Percentiles rank a stretch among this genome's conserved stretches.
Evolutionary conservation across 2,797 vertebrate species (phyloP).

Genomic region (Pangasius djambal): DNA sequence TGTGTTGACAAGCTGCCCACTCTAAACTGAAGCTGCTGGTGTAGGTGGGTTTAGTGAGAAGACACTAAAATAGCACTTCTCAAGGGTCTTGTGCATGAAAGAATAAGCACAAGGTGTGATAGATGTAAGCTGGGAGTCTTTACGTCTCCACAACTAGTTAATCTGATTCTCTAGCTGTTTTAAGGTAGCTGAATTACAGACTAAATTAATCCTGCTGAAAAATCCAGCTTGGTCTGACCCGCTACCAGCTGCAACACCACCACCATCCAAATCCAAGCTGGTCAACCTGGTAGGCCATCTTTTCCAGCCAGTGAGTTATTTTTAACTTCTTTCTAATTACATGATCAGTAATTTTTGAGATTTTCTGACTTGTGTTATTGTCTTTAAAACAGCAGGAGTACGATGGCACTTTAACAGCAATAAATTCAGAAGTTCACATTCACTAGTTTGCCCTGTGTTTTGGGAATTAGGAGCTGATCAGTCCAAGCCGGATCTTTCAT

Average conservation of each 20-base stretch:
- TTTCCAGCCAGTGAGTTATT: neutral
- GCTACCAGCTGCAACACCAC: neutral
- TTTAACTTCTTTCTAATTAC: neutral
- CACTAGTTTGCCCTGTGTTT: neutral
- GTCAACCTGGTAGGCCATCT: neutral
- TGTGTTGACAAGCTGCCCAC: slow-evolving; percentile 58
- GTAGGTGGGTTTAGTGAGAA: slow-evolving; percentile 66
- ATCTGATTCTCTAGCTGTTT: neutral
- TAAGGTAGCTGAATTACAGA: neutral
- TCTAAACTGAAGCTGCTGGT: slow-evolving; percentile 46
- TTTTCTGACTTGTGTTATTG: neutral
- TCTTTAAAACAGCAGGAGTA: neutral
- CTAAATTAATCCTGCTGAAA: neutral
- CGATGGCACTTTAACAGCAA: neutral
- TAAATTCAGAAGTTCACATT: neutral
- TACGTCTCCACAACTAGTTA: neutral
- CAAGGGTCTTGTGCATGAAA: slow-evolving; percentile 51
- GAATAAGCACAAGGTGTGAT: slow-evolving; percentile 4
- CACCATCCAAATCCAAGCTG: neutral
- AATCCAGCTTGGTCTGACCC: neutral
- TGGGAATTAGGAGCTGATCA: neutral
- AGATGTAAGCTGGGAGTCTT: neutral
- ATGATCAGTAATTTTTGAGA: neutral
- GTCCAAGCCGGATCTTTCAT: neutral
- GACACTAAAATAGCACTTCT: slow-evolving; percentile 65